Base-by-base conservation (phyloP, 1,140 invertebrate species). In the Aphidius ervi region DNA sequence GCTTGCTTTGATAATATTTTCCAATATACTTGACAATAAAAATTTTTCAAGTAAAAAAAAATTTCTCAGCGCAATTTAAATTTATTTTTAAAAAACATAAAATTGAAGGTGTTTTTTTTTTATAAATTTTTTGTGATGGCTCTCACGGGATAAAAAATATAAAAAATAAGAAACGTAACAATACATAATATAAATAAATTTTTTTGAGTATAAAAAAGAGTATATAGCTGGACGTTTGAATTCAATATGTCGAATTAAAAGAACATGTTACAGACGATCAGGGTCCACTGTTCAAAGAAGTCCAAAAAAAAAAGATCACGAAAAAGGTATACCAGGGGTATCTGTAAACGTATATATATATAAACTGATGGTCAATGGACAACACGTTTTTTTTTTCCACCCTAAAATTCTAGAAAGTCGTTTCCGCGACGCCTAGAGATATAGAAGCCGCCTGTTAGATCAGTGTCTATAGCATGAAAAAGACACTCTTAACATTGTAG, bases 231-330 rank as follows among this genome's bases (percentile, higher is more conserved):
- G 23, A 31, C 23, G 23, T 31, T 31, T 31, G 23, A 31, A 31
- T 31, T 31, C 23, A 31, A 31, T 31, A 52, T 52, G 50, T 52
- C 42, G 37, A 23, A 9, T 52, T 52, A 9, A 52, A 52, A 52
- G 37, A 23, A 31, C 50, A 31, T 54, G 40, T 16, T 20, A 54
- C 52, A 40, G 50, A 42, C 42, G 52, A 54, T 54, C 52, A 54
- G 40, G 52, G n/a, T 42, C 10, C 40, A 40, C 52, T 54, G 52
- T 54, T 16, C 10, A 42, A 54, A 37, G n/a, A 43, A 37, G 10
- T 54, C 40, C 9, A 20, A 54, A 39, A 54, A 37, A 5, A 9
- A 39, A 39, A 16, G 16, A 16, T 16, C 16, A 16, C 16, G 16
- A 16, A 6, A 54, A 54, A 54, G 52, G 40, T 10, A 16, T 16